phyloP scores from a whole-genome alignment of 2,888 invertebrate species.

The Pecten maximus region DNA sequence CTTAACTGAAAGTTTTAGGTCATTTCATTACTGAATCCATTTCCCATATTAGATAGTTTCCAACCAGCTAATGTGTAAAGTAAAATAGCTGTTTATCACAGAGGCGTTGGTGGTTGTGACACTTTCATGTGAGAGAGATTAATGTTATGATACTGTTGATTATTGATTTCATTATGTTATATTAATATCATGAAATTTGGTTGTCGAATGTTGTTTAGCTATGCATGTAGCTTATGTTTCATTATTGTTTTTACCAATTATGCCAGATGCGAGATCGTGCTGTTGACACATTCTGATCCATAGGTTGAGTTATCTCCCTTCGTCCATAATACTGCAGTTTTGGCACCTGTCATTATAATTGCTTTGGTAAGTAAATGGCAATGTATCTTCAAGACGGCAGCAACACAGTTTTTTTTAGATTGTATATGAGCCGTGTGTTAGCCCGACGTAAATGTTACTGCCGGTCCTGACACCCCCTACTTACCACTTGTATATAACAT shows the following conservation, averaged over 20 bases:
- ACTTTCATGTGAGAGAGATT: neutral
- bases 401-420: conserved; percentile 20
- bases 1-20: too few relatives aligned
- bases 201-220: neutral
- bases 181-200: neutral
- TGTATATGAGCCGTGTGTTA: neutral
- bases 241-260: neutral
- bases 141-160: neutral
- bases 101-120: neutral
- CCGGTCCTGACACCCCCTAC: neutral
- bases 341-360: neutral
- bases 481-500: neutral
- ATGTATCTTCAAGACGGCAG: conserved; percentile 20
- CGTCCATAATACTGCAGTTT: neutral
- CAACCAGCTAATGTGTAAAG: too few relatives aligned
- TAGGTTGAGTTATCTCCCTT: neutral
- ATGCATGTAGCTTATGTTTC: neutral
- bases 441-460: neutral
- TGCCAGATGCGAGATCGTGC: neutral
- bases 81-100: too few relatives aligned
- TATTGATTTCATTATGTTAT: too few relatives aligned
- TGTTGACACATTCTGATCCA: neutral
- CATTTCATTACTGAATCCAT: too few relatives aligned
- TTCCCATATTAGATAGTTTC: too few relatives aligned
- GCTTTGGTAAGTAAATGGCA: conserved; percentile 21